Percentiles rank a stretch among this genome's conserved stretches.
These are phyloP conservation scores for Melieria picta DNA, from an alignment of 2,888 invertebrate species.

Conservation along the genomic window DNA sequence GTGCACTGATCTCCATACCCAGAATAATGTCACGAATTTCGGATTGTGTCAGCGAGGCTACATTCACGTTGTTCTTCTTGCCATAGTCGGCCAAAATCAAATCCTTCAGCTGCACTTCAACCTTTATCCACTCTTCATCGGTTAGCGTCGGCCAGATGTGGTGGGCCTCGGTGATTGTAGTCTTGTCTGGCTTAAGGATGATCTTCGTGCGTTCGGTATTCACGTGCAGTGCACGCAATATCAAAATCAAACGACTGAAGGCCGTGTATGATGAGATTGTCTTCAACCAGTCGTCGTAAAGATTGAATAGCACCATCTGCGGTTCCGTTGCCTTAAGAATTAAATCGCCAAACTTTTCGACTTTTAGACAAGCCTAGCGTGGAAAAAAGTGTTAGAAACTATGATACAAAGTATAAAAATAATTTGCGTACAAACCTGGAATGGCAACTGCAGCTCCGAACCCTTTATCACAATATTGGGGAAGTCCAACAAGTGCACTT, in stretches of 20 bases:
- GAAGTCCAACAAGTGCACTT: constrained; percentile 99
- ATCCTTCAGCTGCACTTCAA: constrained; percentile 98
- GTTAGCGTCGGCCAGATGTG: constrained; percentile 99
- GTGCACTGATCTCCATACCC: constrained; percentile 99
- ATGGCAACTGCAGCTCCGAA: constrained; percentile 96
- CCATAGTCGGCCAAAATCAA: constrained; percentile 98
- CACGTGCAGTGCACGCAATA: constrained; percentile 95
- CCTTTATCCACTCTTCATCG: constrained; percentile 99
- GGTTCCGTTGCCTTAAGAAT: constrained; percentile 99
- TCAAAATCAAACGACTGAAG: constrained; percentile 96
- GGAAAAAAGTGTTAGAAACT: not conserved
- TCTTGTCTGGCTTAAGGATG: constrained; percentile 97
- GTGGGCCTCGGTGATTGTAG: constrained; percentile 98
- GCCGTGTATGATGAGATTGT: constrained; percentile 99
- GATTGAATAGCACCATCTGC: constrained; percentile 99
- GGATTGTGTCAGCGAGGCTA: constrained; percentile 97
- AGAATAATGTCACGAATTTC: constrained; percentile 99
- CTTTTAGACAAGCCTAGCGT: constrained; percentile 86
- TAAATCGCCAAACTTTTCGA: constrained; percentile 99
- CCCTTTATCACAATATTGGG: constrained; percentile 99
- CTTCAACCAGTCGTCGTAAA: constrained; percentile 99
- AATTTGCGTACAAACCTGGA: constrained; percentile 83
- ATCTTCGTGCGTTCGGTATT: constrained; percentile 99
- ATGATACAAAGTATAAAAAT: not conserved
- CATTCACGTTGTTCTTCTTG: constrained; percentile 99